These are phyloP conservation scores for roundworm (Caenorhabditis elegans) DNA, from an alignment of 1,140 invertebrate species.

Conservation along the genomic window WBcel235 BX284606.5:16399001-16399500, in stretches of 20 bases:
- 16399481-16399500: slow-evolving; percentile 22
- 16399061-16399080: background rate
- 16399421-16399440: slow-evolving; percentile 62
- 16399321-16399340: slow-evolving; percentile 21
- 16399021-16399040: background rate
- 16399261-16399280: slow-evolving; percentile 29
- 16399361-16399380: slow-evolving; percentile 35
- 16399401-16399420: slow-evolving; percentile 61
- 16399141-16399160: background rate
- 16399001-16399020: slow-evolving; percentile 28
- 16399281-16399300: background rate
- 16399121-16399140: slow-evolving; percentile 31
- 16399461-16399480: slow-evolving; percentile 35
- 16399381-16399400: slow-evolving; percentile 45
- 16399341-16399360: slow-evolving; percentile 4
- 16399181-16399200: no score
- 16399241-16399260: slow-evolving; percentile 49
- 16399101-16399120: background rate
- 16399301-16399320: background rate
- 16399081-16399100: background rate
- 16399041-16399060: background rate
- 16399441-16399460: slow-evolving; percentile 54
- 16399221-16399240: slow-evolving; percentile 39
- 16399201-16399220: background rate
- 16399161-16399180: background rate